phyloP scores from a whole-genome alignment of 2,888 invertebrate genomes.

The Crepidodera aurea region DNA sequence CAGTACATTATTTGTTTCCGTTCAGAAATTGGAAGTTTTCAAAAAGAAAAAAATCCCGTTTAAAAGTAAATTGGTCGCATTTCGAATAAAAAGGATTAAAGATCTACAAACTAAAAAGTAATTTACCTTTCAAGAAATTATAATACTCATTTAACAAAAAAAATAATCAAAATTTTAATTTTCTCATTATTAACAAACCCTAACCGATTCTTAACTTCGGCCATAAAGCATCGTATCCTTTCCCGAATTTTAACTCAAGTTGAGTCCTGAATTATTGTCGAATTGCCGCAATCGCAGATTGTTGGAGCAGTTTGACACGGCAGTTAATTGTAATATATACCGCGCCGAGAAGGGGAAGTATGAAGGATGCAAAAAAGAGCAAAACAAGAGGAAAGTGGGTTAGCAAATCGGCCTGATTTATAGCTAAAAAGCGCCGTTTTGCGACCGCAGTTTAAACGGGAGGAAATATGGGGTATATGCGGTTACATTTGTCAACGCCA shows the following conservation, averaged over 20 bases:
- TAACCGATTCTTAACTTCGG: neutral
- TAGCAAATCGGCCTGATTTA: constrained; percentile 43
- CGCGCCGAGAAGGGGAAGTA: neutral
- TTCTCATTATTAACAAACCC: neutral
- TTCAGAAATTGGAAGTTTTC: no score
- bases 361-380: constrained; percentile 18
- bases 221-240: neutral
- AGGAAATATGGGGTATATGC: constrained; percentile 46
- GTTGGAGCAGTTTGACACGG: constrained; percentile 17
- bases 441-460: constrained; percentile 40
- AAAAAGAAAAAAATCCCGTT: no score
- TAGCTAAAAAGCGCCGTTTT: constrained; percentile 42
- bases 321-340: constrained; percentile 24
- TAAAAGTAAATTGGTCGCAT: no score
- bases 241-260: neutral
- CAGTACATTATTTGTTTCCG: no score
- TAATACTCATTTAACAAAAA: no score
- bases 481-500: constrained; percentile 48
- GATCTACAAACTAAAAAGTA: no score
- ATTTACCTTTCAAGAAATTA: no score
- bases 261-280: constrained; percentile 3
- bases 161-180: no score
- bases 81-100: no score
- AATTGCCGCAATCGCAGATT: constrained; percentile 17
- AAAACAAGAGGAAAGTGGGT: constrained; percentile 36